phyloP scores from a whole-genome alignment of 2,113 vertebrate species.

The Apodemus sylvaticus region DNA sequence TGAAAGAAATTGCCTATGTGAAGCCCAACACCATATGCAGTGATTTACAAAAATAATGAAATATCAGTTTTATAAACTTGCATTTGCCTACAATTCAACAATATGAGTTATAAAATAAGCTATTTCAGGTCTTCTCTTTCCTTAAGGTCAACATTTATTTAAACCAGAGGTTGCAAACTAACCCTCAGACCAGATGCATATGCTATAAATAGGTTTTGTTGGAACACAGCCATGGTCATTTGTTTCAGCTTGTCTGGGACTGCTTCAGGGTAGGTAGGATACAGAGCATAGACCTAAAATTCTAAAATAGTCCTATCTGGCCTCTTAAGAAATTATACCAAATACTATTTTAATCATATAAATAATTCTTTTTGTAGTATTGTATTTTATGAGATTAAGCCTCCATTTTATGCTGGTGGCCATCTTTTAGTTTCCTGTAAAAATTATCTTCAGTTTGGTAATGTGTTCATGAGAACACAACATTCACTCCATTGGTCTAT shows the following conservation, averaged over 20 bases:
- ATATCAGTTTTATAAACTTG: not conserved
- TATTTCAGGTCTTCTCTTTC: not conserved
- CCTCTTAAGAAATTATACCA: not conserved
- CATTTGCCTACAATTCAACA: not conserved
- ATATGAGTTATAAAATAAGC: not conserved
- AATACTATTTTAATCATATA: not conserved
- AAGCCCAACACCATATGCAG: not conserved
- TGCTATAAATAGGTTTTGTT: slow-evolving; percentile 30
- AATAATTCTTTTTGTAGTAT: not conserved
- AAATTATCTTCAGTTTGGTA: not conserved
- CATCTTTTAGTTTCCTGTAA: slow-evolving; percentile 2
- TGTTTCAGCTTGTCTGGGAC: not conserved
- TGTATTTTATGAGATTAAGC: not conserved
- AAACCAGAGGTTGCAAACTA: not conserved
- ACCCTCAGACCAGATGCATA: not conserved
- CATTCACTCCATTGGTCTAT: not conserved
- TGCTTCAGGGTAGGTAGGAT: not conserved
- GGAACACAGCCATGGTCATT: not conserved
- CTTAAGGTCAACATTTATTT: not conserved
- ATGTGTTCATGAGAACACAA: not conserved
- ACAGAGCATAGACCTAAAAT: not conserved
- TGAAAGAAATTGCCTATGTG: not conserved
- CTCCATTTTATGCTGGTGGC: not conserved
- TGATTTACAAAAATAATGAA: not conserved
- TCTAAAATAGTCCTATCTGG: not conserved